Base-by-base conservation (phyloP, 1,140 invertebrate species). In the Adoxophyes honmai region DNA sequence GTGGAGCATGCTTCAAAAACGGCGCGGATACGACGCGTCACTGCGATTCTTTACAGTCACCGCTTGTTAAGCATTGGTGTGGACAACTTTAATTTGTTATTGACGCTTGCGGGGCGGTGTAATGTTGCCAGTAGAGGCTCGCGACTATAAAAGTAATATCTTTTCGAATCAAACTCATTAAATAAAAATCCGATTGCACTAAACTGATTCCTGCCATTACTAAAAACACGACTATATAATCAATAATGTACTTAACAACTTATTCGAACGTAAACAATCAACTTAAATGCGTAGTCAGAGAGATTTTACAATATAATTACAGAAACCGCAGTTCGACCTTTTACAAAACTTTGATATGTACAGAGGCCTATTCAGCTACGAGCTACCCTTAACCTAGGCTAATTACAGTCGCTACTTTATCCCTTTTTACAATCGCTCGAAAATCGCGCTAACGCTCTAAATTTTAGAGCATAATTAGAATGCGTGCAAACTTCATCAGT, bases 311-410 rank as follows among this genome's bases (percentile, higher is more conserved):
- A 21, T 65, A 54, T 64, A 68, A 72, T 74, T 75, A 78, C 67
- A 78, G 72, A 76, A 74, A 68, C 61, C 68, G 56, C 54, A 34
- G 36, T 55, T 66, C 66, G 54, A n/a, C 38, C 59, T 65, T 62
- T 75, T 76, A 73, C 54, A 81, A 82, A 81, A 84, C 70, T 60
- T 70, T 86, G 83, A 84, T 86, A 86, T 86, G 83, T 86, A 84
- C 81, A 86, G 70, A 70, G 75, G 59, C 64, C 10, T 36, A 55
- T 60, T 57, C 57, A 51, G 54, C 64, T 28, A 28, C 21, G 70
- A 44, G 61, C 62, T 76, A 73, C 53, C 48, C 65, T 74, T 74
- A 82, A 13, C 33, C 69, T 75, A 80, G 68, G 68, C 39, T 81
- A 83, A 75, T 81, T 58, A 51, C 34, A 69, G 64, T 70, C 61